Evolutionary conservation across 1,140 invertebrate species (phyloP).

Genomic region (Procambarus clarkii): DNA sequence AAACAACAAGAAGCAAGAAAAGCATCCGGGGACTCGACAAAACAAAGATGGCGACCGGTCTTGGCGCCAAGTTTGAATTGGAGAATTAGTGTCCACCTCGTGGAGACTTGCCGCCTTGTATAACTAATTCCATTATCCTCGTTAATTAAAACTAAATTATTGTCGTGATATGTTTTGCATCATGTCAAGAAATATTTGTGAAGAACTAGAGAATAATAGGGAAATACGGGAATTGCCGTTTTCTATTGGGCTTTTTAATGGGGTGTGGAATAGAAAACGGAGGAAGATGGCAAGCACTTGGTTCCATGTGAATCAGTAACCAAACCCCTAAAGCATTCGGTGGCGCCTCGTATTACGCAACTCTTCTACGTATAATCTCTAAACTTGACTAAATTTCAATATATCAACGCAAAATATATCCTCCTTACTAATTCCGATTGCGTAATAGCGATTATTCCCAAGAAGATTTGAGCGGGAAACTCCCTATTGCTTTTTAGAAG

Average conservation of each 20-base stretch:
- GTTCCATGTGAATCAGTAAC: background rate
- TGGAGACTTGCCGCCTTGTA: too few species aligned
- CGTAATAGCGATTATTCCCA: background rate
- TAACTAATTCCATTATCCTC: too few species aligned
- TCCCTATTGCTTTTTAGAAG: background rate
- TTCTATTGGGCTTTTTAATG: background rate
- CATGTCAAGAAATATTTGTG: too few species aligned
- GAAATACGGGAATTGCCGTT: background rate
- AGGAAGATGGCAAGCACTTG: slow-evolving; percentile 1
- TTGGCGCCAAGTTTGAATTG: slow-evolving; percentile 43
- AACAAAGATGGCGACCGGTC: slow-evolving; percentile 35
- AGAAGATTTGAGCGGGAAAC: background rate
- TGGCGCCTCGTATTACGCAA: background rate
- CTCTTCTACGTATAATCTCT: background rate
- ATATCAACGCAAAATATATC: background rate
- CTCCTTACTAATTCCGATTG: background rate
- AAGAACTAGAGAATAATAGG: background rate
- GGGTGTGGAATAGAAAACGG: background rate
- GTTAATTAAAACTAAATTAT: too few species aligned
- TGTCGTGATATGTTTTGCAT: too few species aligned
- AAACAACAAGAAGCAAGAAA: slow-evolving; percentile 60
- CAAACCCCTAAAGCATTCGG: background rate
- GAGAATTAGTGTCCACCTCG: too few species aligned
- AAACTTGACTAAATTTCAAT: background rate
- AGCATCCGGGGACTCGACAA: slow-evolving; percentile 36